Percentiles rank a stretch among this genome's conserved stretches.
Conservation (phyloP, 2,888 invertebrate species). For the Eristalis tenax region DNA sequence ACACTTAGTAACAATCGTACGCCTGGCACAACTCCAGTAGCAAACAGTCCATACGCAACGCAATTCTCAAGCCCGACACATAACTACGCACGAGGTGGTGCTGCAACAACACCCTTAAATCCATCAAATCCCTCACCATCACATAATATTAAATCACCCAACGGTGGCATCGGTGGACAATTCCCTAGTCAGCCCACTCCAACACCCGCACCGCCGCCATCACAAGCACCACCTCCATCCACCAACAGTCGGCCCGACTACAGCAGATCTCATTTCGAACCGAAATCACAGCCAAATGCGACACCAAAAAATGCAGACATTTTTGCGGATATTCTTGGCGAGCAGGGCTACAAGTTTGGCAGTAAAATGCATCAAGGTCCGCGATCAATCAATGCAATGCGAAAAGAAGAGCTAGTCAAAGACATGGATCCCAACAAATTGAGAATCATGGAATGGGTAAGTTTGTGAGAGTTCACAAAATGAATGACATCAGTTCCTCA, state of each 20-base stretch:
- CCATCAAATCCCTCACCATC: conserved; percentile 77
- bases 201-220: conserved; percentile 47
- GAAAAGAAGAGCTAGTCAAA: conserved; percentile 91
- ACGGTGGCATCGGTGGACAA: conserved; percentile 63
- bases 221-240: conserved; percentile 48
- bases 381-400: conserved; percentile 95
- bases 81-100: conserved; percentile 72
- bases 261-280: conserved; percentile 88
- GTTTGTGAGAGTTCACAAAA: conserved; percentile 50
- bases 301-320: conserved; percentile 83
- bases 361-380: conserved; percentile 89
- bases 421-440: conserved; percentile 96
- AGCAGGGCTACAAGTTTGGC: conserved; percentile 93
- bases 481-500: conserved; percentile 27
- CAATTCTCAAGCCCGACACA: conserved; percentile 81
- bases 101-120: conserved; percentile 47
- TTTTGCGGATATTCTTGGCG: conserved; percentile 95
- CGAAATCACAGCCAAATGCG: conserved; percentile 73
- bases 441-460: conserved; percentile 91
- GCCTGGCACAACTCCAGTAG: conserved; percentile 77
- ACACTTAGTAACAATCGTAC: conserved; percentile 77
- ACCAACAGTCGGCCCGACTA: conserved; percentile 81
- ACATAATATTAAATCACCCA: conserved; percentile 74
- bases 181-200: conserved; percentile 66
- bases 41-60: conserved; percentile 79